Conservation (phyloP, 1,140 invertebrate genomes). For the Cepaea nemoralis region DNA sequence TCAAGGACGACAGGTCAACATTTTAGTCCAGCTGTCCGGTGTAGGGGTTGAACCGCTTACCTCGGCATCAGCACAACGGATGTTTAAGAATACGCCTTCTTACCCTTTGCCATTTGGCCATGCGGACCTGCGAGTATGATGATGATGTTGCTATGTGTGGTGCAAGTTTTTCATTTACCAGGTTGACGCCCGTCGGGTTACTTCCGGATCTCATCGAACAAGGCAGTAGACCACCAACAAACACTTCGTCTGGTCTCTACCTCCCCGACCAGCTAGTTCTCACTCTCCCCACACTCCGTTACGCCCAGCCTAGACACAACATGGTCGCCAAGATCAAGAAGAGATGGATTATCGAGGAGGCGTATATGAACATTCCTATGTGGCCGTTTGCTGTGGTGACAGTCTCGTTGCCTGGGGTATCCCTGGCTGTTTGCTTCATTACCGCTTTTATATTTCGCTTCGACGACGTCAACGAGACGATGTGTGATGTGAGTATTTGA, state of each 20-base stretch:
- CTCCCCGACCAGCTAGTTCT: background rate
- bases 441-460: slow-evolving; percentile 89
- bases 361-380: slow-evolving; percentile 71
- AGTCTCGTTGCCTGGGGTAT: slow-evolving; percentile 83
- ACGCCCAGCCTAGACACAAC: background rate
- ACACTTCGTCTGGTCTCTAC: background rate
- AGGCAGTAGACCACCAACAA: background rate
- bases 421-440: slow-evolving; percentile 86
- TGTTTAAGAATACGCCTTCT: too few species aligned
- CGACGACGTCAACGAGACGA: slow-evolving; percentile 92
- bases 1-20: too few species aligned
- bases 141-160: too few species aligned
- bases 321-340: slow-evolving; percentile 4
- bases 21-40: too few species aligned
- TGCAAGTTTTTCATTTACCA: background rate
- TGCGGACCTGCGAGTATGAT: too few species aligned
- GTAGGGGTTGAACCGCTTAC: too few species aligned
- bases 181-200: background rate
- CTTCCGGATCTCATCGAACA: slow-evolving; percentile 1
- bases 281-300: too few species aligned
- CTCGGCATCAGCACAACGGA: too few species aligned
- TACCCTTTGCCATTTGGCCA: too few species aligned
- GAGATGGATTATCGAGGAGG: slow-evolving; percentile 13
- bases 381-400: slow-evolving; percentile 83
- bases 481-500: slow-evolving; percentile 83